phyloP scores from a whole-genome alignment of 2,113 vertebrate genomes.

The Ranitomeya imitator region DNA sequence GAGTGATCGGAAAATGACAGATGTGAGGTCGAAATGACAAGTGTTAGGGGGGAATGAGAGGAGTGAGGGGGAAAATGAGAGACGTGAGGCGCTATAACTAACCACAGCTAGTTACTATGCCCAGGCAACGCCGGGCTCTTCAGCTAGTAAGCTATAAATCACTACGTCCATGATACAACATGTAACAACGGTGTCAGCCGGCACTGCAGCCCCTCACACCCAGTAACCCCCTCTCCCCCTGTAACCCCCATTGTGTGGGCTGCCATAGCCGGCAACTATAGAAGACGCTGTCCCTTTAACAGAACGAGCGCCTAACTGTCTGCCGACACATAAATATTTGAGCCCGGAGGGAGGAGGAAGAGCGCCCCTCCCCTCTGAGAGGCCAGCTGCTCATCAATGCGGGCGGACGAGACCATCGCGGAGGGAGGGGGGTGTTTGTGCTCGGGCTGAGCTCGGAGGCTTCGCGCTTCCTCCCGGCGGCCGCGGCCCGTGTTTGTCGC shows the following conservation, averaged over 20 bases:
- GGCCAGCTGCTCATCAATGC: constrained; percentile 36
- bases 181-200: too few species aligned
- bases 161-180: too few species aligned
- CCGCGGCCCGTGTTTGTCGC: background rate
- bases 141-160: too few species aligned
- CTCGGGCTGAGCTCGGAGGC: too few species aligned
- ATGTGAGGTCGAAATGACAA: too few species aligned
- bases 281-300: constrained; percentile 32
- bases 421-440: background rate
- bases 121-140: too few species aligned
- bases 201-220: too few species aligned
- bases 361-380: constrained; percentile 16
- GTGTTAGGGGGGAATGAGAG: too few species aligned
- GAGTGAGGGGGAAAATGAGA: too few species aligned
- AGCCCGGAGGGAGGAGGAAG: constrained; percentile 25
- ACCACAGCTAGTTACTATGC: too few species aligned
- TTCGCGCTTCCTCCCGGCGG: background rate
- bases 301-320: background rate
- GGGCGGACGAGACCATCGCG: constrained; percentile 18
- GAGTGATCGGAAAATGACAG: too few species aligned
- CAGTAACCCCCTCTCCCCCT: background rate
- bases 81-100: too few species aligned
- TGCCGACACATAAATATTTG: constrained; percentile 33
- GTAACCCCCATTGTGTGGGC: background rate
- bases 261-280: background rate